Percentiles rank a stretch among this genome's conserved stretches.
These are phyloP conservation scores for Stratiomys singularior DNA, from an alignment of 2,888 invertebrate genomes.

Conservation along the genomic window DNA sequence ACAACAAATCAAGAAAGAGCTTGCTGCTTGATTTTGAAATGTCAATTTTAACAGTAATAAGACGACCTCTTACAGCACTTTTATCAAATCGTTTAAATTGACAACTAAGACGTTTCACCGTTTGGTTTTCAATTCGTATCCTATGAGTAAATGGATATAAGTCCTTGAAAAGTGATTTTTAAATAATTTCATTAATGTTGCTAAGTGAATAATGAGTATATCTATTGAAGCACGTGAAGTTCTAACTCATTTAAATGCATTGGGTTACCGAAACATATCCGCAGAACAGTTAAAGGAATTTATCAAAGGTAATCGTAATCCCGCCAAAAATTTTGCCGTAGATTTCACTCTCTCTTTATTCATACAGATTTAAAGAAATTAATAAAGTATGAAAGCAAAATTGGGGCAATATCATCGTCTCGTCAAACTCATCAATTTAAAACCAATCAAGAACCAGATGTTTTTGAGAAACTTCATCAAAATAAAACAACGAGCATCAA, in stretches of 20 bases:
- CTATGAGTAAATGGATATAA: no score
- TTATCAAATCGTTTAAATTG: background rate
- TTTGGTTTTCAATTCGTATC: background rate
- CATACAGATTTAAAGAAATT: constrained; percentile 56
- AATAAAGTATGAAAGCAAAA: constrained; percentile 63
- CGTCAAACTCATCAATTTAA: constrained; percentile 25
- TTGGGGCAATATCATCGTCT: constrained; percentile 56
- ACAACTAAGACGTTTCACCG: constrained; percentile 29
- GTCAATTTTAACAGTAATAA: no score
- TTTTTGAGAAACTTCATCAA: constrained; percentile 62
- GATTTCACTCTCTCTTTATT: background rate
- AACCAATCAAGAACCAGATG: constrained; percentile 40
- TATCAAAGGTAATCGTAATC: constrained; percentile 74
- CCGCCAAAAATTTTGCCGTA: constrained; percentile 31
- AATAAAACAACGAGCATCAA: constrained; percentile 64
- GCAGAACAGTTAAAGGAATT: constrained; percentile 81
- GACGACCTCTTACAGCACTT: background rate
- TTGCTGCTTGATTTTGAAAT: no score
- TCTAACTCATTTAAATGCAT: constrained; percentile 76
- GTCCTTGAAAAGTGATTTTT: background rate
- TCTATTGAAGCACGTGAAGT: constrained; percentile 76
- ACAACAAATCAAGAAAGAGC: no score
- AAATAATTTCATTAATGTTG: background rate
- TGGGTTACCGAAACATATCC: constrained; percentile 81
- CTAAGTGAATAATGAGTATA: constrained; percentile 19